Evolutionary conservation across 1,140 invertebrate species (phyloP), one percentile per base, ranked within the genome.

Genomic region (Caerostris darwini): DNA sequence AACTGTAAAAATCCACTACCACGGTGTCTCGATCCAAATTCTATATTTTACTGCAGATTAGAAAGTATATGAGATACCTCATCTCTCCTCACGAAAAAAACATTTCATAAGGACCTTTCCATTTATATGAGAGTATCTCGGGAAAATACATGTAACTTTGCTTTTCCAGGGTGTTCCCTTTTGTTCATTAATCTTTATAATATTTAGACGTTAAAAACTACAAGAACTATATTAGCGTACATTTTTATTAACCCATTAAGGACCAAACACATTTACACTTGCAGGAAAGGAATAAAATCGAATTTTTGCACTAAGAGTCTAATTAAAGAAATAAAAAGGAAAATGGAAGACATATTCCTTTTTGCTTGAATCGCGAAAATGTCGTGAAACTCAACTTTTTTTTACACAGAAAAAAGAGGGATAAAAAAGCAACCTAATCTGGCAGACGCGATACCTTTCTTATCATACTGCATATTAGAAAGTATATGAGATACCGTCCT

Each of bases 401-500:
- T 34, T 34, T 34, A 34, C 34, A 34, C 34, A 34, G 57, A 34
- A n/a, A 82, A 91, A 81, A 53, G 50, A 14, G 71, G 71, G 82
- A 71, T 67, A 34, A 83, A 85, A 34, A 7, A 92, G 34, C 67
- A 34, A 34, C 34, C 90, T 57, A 67, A 85, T 83, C 77, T 81
- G 85, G 90, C 90, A 8, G 6, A 64, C 19, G 90, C 69, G 90
- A 92, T 82, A 92, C 50, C 17, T 92, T 85, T 92, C 59, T 91
- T 85, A 92, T 82, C 82, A 82, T 59, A 77, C 71, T 57, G 71
- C 69, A 34, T n/a, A 81, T 54, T 61, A 50, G 50, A 82, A 82
- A 81, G 50, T 53, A 71, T 69, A 71, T 59, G 54, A 34, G 88
- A 67, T 61, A 53, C 71, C n/a, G 34, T 34, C 34, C 2, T 2